Conservation (phyloP, 2,113 vertebrate genomes). For the Elephas maximus region DNA sequence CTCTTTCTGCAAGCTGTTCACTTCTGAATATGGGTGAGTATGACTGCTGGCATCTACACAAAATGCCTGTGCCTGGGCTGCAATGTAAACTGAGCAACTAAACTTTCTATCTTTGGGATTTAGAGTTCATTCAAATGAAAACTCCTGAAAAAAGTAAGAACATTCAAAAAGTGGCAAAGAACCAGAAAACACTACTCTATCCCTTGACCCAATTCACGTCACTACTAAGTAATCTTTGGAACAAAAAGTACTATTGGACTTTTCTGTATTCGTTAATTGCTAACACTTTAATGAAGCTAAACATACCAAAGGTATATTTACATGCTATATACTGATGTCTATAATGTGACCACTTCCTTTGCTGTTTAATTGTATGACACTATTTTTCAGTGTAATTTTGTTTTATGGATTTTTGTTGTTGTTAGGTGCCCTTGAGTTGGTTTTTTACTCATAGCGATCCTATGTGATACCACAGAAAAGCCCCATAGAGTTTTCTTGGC, state of each 20-base stretch:
- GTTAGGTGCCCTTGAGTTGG: too few species aligned
- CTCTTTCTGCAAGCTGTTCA: background rate
- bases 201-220: background rate
- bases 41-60: background rate
- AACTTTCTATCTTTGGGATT: background rate
- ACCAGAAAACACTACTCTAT: background rate
- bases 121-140: background rate
- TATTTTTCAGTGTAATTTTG: background rate
- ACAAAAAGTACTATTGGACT: background rate
- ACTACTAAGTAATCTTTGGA: background rate
- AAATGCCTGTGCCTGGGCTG: background rate
- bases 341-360: too few species aligned
- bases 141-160: background rate
- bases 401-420: background rate
- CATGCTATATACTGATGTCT: background rate
- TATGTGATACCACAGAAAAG: too few species aligned
- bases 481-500: too few species aligned
- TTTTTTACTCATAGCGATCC: too few species aligned
- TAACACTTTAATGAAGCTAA: background rate
- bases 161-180: background rate
- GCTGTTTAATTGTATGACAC: too few species aligned
- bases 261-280: background rate
- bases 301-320: background rate
- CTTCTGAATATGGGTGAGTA: background rate
- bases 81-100: background rate